Conservation (phyloP, 1,140 invertebrate species). For the Cyrtorhinus lividipennis region DNA sequence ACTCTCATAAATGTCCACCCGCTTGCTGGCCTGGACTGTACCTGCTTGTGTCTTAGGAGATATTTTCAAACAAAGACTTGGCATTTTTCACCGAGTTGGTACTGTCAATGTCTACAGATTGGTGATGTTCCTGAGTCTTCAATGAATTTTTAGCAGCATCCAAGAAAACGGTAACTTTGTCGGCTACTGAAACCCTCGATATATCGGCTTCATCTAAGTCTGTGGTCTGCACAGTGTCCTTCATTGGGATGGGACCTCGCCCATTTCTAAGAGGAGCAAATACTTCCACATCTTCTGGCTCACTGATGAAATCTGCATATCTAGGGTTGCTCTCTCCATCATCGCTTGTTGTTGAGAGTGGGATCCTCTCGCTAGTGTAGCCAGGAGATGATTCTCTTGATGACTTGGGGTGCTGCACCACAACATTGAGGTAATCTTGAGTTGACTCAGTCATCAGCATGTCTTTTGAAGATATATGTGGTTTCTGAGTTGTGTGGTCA, state of each 20-base stretch:
- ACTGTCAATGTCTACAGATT: slow-evolving; percentile 28
- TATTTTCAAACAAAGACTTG: slow-evolving; percentile 48
- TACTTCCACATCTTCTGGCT: slow-evolving; percentile 46
- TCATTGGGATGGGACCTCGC: slow-evolving; percentile 4
- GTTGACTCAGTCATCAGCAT: background rate
- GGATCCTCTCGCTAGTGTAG: slow-evolving; percentile 11
- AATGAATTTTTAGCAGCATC: slow-evolving; percentile 36
- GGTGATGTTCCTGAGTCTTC: slow-evolving; percentile 14
- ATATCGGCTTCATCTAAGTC: slow-evolving; percentile 29
- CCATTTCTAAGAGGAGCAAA: slow-evolving; percentile 23
- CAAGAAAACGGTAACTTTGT: slow-evolving; percentile 38
- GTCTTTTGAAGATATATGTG: background rate
- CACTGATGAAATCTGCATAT: slow-evolving; percentile 51
- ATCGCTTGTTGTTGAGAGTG: slow-evolving; percentile 32
- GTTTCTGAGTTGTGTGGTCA: slow-evolving; percentile 3
- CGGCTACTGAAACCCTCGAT: slow-evolving; percentile 29
- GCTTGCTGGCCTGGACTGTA: slow-evolving; percentile 27
- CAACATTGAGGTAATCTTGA: slow-evolving; percentile 35
- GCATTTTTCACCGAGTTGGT: slow-evolving; percentile 46
- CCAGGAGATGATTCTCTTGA: slow-evolving; percentile 50
- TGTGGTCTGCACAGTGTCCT: slow-evolving; percentile 30
- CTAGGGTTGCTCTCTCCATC: slow-evolving; percentile 39
- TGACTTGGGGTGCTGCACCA: slow-evolving; percentile 49
- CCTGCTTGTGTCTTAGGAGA: slow-evolving; percentile 31
- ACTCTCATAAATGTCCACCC: slow-evolving; percentile 31